Evolutionary conservation across 2,888 invertebrate species (phyloP), one percentile per base, ranked within the genome.

Genomic region (Sinodicranocentrus sp.): DNA sequence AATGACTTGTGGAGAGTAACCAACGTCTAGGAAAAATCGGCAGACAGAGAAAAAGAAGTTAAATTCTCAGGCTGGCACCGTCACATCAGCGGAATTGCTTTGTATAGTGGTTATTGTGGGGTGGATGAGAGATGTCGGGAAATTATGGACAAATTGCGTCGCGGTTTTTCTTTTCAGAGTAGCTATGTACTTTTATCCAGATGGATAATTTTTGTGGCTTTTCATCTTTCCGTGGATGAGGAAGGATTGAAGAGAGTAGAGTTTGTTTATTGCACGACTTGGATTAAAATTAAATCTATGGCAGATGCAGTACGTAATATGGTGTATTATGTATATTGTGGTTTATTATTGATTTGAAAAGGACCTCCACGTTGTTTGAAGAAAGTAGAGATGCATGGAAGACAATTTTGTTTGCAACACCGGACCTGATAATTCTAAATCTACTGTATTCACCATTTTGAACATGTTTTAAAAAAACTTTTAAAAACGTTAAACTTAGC

Each of bases 61-160:
- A 48, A 48, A 48, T 52, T 52, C 19, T 17, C 19, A 19, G 52
- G 19, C 52, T 52, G 52, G 52, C 52, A 52, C 52, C 52, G 19
- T 52, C 52, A n/a, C 52, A 52, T 44, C 44, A 44, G 13, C 8
- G 23, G n/a, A n/a, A n/a, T n/a, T n/a, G n/a, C n/a, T n/a, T n/a
- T n/a, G n/a, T n/a, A 65, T 8, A 28, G 25, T 65, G 65, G 67
- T 67, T 67, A 67, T 68, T 68, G 52, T 17, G 8, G 52, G 19
- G 52, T 17, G 8, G 52, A 26, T 61, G 17, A 59, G 26, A 28
- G 61, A 79, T 77, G 86, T 82, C 80, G 84, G 71, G 82, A 84
- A 86, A 86, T 86, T 86, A 86, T 84, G 80, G 82, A 84, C 83
- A 87, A 87, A 87, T 87, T 87, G 85, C 87, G 82, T 67, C 82